phyloP scores from a whole-genome alignment of 1,140 invertebrate species.

The Anthonomus grandis region DNA sequence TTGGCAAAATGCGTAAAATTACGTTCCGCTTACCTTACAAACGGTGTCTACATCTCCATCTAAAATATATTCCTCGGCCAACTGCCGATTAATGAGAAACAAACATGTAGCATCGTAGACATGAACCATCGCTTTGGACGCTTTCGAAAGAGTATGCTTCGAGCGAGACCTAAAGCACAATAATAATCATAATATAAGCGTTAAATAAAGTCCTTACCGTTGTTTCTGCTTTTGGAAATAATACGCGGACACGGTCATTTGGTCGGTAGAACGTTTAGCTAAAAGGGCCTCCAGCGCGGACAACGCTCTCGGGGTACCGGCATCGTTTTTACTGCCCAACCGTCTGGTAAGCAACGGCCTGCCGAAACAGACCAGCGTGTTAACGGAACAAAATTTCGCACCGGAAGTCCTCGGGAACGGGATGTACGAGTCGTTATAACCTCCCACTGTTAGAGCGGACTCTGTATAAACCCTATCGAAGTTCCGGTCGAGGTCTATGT shows the following conservation, averaged over 20 bases:
- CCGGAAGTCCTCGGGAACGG: conserved; percentile 93
- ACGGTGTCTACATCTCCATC: conserved; percentile 62
- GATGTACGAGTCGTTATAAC: conserved; percentile 74
- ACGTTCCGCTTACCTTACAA: conserved; percentile 63
- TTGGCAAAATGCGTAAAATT: too few relatives aligned
- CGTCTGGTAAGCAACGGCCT: conserved; percentile 71
- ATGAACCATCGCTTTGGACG: conserved; percentile 59
- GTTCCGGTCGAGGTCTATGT: conserved; percentile 34
- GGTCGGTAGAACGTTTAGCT: conserved; percentile 53
- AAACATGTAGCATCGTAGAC: conserved; percentile 77
- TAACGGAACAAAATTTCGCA: conserved; percentile 86
- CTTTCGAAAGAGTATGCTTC: conserved; percentile 30
- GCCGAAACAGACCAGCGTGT: conserved; percentile 81
- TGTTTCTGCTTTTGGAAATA: conserved; percentile 64
- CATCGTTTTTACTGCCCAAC: conserved; percentile 63
- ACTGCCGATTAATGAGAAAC: conserved; percentile 71
- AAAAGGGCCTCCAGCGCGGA: conserved; percentile 68
- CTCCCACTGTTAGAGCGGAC: conserved; percentile 46
- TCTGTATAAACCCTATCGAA: conserved; percentile 38
- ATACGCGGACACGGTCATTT: conserved; percentile 65
- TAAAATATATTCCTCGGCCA: conserved; percentile 81
- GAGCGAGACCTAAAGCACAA: conserved; percentile 19
- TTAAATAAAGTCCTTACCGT: conserved; percentile 6
- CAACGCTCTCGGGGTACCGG: conserved; percentile 71
- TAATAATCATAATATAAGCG: not conserved